Evolutionary conservation across 1,140 invertebrate species (phyloP).

Genomic region (fruit fly (Drosophila melanogaster)): Release_6_plus_ISO1_MT NT_037436.4:1644001-1644500

Average conservation of each 20-base stretch:
- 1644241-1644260: constrained; percentile 99
- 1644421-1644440: constrained; percentile 95
- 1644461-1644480: constrained; percentile 99
- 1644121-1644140: constrained; percentile 99
- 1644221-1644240: constrained; percentile 99
- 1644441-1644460: constrained; percentile 98
- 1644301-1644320: constrained; percentile 98
- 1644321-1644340: constrained; percentile 99
- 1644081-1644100: constrained; percentile 96
- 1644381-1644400: constrained; percentile 96
- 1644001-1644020: constrained; percentile 94
- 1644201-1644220: constrained; percentile 99
- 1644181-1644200: constrained; percentile 99
- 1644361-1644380: constrained; percentile 98
- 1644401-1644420: constrained; percentile 94
- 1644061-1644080: constrained; percentile 99
- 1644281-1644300: constrained; percentile 98
- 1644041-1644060: constrained; percentile 94
- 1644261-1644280: constrained; percentile 98
- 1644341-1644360: constrained; percentile 99
- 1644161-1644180: constrained; percentile 99
- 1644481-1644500: constrained; percentile 98
- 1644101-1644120: constrained; percentile 99
- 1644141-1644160: constrained; percentile 98
- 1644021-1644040: constrained; percentile 96